These are phyloP conservation scores for Urocitellus parryii DNA, from an alignment of 2,113 vertebrate species.

Conservation along the genomic window DNA sequence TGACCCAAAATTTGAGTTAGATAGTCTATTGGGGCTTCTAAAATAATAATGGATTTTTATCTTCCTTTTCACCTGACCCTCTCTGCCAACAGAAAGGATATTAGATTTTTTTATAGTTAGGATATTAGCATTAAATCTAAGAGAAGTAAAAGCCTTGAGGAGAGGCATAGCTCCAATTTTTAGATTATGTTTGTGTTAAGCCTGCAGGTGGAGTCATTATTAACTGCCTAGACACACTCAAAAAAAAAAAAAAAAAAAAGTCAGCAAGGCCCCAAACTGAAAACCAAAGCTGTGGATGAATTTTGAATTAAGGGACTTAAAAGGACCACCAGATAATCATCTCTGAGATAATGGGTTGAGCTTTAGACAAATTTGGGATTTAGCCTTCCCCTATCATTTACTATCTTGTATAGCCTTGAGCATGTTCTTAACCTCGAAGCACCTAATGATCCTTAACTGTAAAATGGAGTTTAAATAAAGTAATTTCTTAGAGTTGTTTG, in stretches of 20 bases:
- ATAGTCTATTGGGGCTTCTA: not conserved
- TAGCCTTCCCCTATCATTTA: not conserved
- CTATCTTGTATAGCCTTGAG: not conserved
- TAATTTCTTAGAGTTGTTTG: constrained; percentile 46
- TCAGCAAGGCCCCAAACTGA: not conserved
- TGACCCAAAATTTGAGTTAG: not conserved
- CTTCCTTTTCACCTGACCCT: not conserved
- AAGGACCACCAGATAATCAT: not conserved
- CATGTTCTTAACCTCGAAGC: constrained; percentile 21
- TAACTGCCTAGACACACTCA: not conserved
- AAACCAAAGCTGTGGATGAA: not conserved
- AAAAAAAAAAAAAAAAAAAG: not conserved
- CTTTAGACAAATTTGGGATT: constrained; percentile 6
- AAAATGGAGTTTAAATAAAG: constrained; percentile 45
- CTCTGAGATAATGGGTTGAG: not conserved
- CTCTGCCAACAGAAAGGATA: not conserved
- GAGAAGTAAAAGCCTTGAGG: constrained; percentile 22
- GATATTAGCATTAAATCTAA: not conserved
- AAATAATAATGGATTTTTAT: not conserved
- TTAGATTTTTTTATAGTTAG: not conserved
- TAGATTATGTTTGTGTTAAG: not conserved
- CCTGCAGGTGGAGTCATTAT: not conserved
- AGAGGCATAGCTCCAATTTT: constrained; percentile 7
- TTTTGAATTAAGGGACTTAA: not conserved
- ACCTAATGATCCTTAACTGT: constrained; percentile 33